These are phyloP conservation scores for Oscheius sp. DNA, from an alignment of 2,888 invertebrate genomes.

Conservation along the genomic window DNA sequence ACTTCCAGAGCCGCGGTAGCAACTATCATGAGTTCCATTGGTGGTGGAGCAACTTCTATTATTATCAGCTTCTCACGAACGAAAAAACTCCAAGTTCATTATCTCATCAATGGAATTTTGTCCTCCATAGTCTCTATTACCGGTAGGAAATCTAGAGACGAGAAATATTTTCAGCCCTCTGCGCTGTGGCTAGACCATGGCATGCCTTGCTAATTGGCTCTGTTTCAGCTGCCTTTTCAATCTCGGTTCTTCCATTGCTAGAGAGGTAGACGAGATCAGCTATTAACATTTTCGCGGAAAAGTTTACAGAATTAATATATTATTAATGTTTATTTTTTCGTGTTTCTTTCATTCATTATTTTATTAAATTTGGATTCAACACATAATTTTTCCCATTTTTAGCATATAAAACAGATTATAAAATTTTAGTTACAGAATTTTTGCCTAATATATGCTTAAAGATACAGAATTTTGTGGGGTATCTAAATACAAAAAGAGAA, in stretches of 20 bases:
- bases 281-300: too few species aligned
- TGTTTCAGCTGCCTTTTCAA: conserved; percentile 55
- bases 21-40: conserved; percentile 62
- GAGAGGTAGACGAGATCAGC: conserved; percentile 44
- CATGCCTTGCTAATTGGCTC: conserved; percentile 59
- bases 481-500: too few species aligned
- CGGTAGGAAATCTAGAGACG: too few species aligned
- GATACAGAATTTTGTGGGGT: too few species aligned
- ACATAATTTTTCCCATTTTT: not conserved
- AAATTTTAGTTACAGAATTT: too few species aligned
- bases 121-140: conserved; percentile 61
- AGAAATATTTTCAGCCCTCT: conserved; percentile 47
- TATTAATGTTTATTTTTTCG: too few species aligned
- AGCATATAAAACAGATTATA: too few species aligned
- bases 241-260: conserved; percentile 53
- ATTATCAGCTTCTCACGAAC: conserved; percentile 55
- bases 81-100: conserved; percentile 58
- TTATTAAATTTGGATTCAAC: too few species aligned
- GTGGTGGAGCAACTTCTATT: conserved; percentile 67
- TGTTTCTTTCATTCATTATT: too few species aligned
- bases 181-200: conserved; percentile 63
- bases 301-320: too few species aligned
- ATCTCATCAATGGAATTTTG: conserved; percentile 59
- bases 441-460: too few species aligned
- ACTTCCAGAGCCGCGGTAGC: conserved; percentile 55